These are phyloP conservation scores for Alethe diademata DNA, from an alignment of 2,113 vertebrate species.

Conservation along the genomic window DNA sequence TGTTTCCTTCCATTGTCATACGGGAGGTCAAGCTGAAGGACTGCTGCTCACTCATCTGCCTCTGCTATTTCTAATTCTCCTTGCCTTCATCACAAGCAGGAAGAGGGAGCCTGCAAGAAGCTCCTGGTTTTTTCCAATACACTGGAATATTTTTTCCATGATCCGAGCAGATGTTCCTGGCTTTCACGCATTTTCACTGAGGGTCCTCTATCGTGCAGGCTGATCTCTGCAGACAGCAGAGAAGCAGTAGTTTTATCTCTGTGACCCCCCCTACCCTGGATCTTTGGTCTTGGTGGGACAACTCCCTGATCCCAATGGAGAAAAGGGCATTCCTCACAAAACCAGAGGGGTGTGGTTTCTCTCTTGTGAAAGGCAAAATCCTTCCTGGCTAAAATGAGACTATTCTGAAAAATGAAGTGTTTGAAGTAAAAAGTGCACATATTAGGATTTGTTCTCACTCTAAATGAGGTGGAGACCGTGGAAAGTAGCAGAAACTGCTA, in stretches of 20 bases:
- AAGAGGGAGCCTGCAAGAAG: constrained; percentile 15
- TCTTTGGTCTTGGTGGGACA: background rate
- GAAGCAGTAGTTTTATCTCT: background rate
- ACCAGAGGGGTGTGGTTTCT: background rate
- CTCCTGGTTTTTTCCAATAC: background rate
- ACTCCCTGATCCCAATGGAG: background rate
- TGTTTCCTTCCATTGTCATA: constrained; percentile 40
- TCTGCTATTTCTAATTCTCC: background rate
- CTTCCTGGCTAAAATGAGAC: background rate
- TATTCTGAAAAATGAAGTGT: background rate
- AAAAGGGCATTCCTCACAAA: background rate
- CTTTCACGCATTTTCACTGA: background rate
- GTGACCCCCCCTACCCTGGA: background rate
- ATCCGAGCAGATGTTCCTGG: background rate
- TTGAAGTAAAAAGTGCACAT: background rate
- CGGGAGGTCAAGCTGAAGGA: background rate
- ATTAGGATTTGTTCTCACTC: background rate
- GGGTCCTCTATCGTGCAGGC: background rate
- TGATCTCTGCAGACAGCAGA: background rate
- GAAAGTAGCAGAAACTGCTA: background rate
- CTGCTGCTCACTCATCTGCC: background rate
- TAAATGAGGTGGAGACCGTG: background rate
- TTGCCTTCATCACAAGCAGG: background rate
- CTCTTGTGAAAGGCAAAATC: background rate
- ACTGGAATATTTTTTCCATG: background rate